Base-by-base conservation (phyloP, 2,888 invertebrate genomes). In the Blera fallax region DNA sequence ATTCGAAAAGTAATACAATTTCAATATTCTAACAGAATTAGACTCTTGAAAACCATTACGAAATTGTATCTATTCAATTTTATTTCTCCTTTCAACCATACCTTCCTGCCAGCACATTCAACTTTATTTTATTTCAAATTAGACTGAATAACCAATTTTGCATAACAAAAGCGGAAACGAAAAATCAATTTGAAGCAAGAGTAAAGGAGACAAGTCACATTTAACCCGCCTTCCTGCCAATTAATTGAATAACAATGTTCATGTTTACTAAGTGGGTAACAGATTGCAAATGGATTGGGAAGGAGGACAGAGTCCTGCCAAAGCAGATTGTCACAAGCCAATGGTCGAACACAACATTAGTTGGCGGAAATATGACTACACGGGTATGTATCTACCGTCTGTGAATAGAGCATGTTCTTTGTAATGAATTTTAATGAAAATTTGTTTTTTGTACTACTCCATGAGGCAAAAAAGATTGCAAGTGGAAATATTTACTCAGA, bases 261-360 rank as follows among this genome's bases (percentile, higher is more conserved):
- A 62, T 73, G 62, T 73, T 73, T 73, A 62, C 50, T 73, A 73
- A 73, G 62, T 73, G 62, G 62, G 54, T 62, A 73, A 73, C 52
- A 73, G 62, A 64, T 64, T 54, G 52, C 32, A 43, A 52, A 52
- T 37, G 37, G 18, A 27, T 18, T n/a, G 37, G 7, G 37, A 37
- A 6, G 37, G 16, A 52, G 52, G 8, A n/a, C 43, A 27, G 10
- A 40, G 37, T 29, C 7, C 37, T 60, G 27, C 21, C 8, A 29
- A 45, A 37, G 50, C 73, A 40, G 40, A 52, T 62, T 64, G 37
- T 64, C 11, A 52, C 73, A 73, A 52, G 21, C 7, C 52, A 73
- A 62, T 73, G 73, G 73, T 32, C 27, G 52, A 21, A 54, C 52
- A 52, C 10, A 64, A 64, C 62, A 73, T 73, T 73, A 64, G 40